Percentiles rank a stretch among this genome's conserved stretches.
phyloP scores from a whole-genome alignment of 2,888 invertebrate species.

The Drosophila sordidula region DNA sequence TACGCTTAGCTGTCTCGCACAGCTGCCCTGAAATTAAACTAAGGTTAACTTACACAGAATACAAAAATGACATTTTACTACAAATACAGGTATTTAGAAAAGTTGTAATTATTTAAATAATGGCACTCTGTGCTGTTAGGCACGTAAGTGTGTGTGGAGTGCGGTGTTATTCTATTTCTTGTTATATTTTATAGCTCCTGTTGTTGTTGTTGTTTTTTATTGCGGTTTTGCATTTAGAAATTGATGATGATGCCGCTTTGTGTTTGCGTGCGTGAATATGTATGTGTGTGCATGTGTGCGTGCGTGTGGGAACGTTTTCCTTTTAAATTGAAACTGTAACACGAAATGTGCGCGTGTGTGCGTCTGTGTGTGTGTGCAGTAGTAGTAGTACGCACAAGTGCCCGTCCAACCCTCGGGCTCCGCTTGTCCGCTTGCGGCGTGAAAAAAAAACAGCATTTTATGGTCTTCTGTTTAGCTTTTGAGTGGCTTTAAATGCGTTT shows the following conservation, averaged over 20 bases:
- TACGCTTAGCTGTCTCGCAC: not conserved
- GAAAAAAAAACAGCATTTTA: conserved; percentile 60
- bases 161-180: conserved; percentile 19
- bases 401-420: conserved; percentile 8
- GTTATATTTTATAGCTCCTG: conserved; percentile 23
- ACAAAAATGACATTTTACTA: too few species aligned
- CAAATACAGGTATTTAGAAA: not conserved
- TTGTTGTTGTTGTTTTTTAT: conserved; percentile 52
- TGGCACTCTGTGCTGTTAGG: not conserved
- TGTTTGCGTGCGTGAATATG: conserved; percentile 20
- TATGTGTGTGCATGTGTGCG: conserved; percentile 19
- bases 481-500: conserved; percentile 74
- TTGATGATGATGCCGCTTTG: conserved; percentile 70
- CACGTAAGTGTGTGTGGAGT: conserved; percentile 29
- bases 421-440: conserved; percentile 31
- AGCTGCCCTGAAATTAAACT: not conserved
- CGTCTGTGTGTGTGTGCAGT: conserved; percentile 15
- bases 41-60: too few species aligned
- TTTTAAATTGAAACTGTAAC: conserved; percentile 76
- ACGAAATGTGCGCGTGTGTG: conserved; percentile 37
- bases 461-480: conserved; percentile 69
- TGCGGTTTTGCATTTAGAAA: conserved; percentile 78
- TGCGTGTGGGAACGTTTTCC: conserved; percentile 69
- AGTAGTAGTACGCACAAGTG: conserved; percentile 29
- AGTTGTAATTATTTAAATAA: not conserved